Conservation (phyloP, 2,113 vertebrate genomes). For the Rutilus rutilus region DNA sequence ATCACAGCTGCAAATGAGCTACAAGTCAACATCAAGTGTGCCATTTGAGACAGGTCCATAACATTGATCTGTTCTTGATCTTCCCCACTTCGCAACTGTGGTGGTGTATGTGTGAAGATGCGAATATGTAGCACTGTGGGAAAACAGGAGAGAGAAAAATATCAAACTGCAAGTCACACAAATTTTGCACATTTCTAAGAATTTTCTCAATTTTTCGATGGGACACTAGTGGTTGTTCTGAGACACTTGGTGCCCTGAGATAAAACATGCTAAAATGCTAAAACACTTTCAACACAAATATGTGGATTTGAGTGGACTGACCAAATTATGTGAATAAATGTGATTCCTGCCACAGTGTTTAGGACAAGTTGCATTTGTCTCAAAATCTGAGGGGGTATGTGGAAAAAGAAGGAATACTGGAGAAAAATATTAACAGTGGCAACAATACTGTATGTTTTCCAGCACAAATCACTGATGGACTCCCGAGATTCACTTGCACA, state of each 20-base stretch:
- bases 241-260: background rate
- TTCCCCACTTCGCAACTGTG: background rate
- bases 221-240: background rate
- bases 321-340: background rate
- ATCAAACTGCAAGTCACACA: background rate
- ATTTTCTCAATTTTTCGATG: background rate
- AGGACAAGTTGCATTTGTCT: background rate
- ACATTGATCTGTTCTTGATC: constrained; percentile 2
- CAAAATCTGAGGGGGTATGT: background rate
- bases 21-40: background rate
- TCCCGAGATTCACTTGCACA: constrained; percentile 64
- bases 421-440: constrained; percentile 56
- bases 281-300: background rate
- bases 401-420: background rate
- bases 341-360: background rate
- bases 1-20: constrained; percentile 10
- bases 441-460: constrained; percentile 38
- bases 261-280: background rate
- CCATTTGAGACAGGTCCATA: background rate
- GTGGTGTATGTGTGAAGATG: background rate
- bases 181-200: background rate
- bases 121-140: background rate
- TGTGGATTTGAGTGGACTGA: background rate
- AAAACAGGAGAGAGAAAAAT: background rate
- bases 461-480: constrained; percentile 33